A percentile compares a stretch with the other conserved stretches of the same genome.
phyloP scores from a whole-genome alignment of 2,888 invertebrate genomes.

The Autographa gamma region DNA sequence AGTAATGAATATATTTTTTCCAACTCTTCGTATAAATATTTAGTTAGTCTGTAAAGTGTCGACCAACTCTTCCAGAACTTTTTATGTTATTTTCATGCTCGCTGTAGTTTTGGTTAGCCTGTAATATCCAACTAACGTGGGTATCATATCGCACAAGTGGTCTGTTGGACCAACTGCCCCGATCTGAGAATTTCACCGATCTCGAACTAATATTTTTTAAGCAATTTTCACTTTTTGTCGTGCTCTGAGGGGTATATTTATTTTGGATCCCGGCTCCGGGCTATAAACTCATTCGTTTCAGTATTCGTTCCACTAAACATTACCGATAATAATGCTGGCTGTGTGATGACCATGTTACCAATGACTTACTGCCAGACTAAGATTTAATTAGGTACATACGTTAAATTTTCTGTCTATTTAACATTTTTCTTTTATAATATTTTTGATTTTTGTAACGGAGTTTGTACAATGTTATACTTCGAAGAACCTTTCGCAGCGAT shows the following conservation, averaged over 20 bases:
- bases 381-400: too few species aligned
- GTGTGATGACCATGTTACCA: too few species aligned
- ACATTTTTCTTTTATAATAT: too few species aligned
- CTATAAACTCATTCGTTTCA: background rate
- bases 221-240: too few species aligned
- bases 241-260: too few species aligned
- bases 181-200: background rate
- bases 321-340: too few species aligned
- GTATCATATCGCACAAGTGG: background rate
- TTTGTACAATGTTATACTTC: too few species aligned
- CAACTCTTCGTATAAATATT: background rate
- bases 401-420: too few species aligned
- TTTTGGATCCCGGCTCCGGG: background rate
- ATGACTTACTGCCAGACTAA: too few species aligned
- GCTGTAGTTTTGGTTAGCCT: background rate
- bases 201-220: too few species aligned
- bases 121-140: background rate
- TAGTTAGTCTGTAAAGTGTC: background rate
- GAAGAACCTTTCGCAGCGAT: too few species aligned
- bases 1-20: background rate
- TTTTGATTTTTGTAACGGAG: too few species aligned
- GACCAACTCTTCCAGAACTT: background rate
- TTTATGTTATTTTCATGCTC: background rate
- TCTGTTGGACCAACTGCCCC: background rate
- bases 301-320: background rate